These are phyloP conservation scores for Stigmatopora argus DNA, from an alignment of 2,113 vertebrate genomes.

Conservation along the genomic window DNA sequence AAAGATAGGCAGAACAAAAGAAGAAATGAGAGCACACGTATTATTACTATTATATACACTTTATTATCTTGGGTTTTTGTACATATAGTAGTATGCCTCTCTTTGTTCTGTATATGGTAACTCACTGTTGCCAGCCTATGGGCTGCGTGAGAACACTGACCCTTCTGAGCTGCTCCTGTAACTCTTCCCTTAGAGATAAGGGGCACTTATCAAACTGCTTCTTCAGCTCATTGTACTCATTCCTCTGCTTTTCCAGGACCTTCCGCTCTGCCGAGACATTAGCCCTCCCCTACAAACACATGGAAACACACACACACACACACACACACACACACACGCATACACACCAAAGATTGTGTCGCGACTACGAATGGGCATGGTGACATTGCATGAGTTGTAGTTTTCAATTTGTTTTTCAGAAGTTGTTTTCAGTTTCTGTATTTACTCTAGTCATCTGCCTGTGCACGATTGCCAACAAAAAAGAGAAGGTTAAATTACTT, in stretches of 20 bases:
- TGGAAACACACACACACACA: slow-evolving; percentile 41
- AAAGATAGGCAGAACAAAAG: slow-evolving; percentile 21
- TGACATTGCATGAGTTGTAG: background rate
- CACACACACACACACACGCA: slow-evolving; percentile 3
- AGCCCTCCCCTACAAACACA: slow-evolving; percentile 90
- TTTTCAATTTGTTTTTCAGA: background rate
- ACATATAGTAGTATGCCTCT: slow-evolving; percentile 3
- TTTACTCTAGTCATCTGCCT: background rate
- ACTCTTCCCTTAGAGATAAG: slow-evolving; percentile 92
- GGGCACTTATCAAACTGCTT: slow-evolving; percentile 96
- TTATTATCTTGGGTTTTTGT: background rate
- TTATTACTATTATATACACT: background rate
- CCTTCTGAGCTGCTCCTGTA: slow-evolving; percentile 94
- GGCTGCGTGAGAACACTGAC: slow-evolving; percentile 83
- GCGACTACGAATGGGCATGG: slow-evolving; percentile 12
- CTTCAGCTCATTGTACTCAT: slow-evolving; percentile 89
- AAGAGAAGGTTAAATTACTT: background rate
- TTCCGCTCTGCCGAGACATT: slow-evolving; percentile 89
- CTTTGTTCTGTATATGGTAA: slow-evolving; percentile 49
- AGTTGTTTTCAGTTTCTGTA: background rate
- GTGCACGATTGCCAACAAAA: background rate
- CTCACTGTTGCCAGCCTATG: slow-evolving; percentile 65
- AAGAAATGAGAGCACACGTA: slow-evolving; percentile 16
- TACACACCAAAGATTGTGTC: slow-evolving; percentile 21
- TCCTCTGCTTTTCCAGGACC: slow-evolving; percentile 87